These are phyloP conservation scores for Encarsia formosa DNA, from an alignment of 2,888 invertebrate species.

Conservation along the genomic window DNA sequence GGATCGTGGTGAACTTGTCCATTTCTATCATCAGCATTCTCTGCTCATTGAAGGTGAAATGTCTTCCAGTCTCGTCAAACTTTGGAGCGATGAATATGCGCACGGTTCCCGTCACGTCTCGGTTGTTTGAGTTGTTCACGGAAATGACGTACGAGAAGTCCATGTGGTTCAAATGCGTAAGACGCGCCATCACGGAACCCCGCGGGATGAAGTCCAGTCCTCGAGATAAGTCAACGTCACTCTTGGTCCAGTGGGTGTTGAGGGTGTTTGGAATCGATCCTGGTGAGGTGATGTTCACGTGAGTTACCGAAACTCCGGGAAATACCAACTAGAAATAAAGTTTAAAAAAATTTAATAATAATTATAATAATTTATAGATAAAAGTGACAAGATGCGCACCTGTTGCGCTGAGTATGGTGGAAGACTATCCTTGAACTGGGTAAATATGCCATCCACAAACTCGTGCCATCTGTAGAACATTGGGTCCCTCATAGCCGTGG, in stretches of 20 bases:
- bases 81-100: slow-evolving; percentile 69
- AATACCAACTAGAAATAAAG: slow-evolving; percentile 57
- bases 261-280: slow-evolving; percentile 43
- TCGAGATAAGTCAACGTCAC: slow-evolving; percentile 70
- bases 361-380: not conserved
- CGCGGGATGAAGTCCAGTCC: slow-evolving; percentile 80
- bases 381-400: slow-evolving; percentile 50
- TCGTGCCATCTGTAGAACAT: slow-evolving; percentile 84
- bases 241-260: slow-evolving; percentile 75
- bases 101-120: slow-evolving; percentile 59
- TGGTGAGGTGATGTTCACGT: slow-evolving; percentile 40
- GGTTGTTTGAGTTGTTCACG: slow-evolving; percentile 57
- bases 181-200: slow-evolving; percentile 67
- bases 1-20: slow-evolving; percentile 63
- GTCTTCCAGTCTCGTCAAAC: slow-evolving; percentile 62
- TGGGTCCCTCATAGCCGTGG: slow-evolving; percentile 84
- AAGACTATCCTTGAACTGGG: slow-evolving; percentile 67
- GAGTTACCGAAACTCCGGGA: slow-evolving; percentile 61
- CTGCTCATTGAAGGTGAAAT: slow-evolving; percentile 63
- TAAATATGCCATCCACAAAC: slow-evolving; percentile 74
- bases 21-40: slow-evolving; percentile 66
- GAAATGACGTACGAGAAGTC: slow-evolving; percentile 65
- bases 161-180: slow-evolving; percentile 75
- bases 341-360: not conserved
- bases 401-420: slow-evolving; percentile 60